These are phyloP conservation scores for Subanguina moxae DNA, from an alignment of 1,140 invertebrate species.

Conservation along the genomic window DNA sequence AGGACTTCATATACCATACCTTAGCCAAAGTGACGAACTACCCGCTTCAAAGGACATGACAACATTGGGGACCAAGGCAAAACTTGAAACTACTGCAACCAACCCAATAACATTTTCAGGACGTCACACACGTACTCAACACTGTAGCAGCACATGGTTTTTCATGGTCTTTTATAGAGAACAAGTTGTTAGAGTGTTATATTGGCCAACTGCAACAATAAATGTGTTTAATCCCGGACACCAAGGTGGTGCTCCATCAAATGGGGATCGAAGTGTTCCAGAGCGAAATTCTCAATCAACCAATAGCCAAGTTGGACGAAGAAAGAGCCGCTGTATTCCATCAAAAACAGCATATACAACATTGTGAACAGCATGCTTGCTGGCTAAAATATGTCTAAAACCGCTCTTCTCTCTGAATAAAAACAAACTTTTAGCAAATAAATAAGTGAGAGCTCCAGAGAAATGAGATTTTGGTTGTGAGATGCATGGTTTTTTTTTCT, in stretches of 20 bases:
- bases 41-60: no score
- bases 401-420: no score
- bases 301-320: constrained; percentile 37
- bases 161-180: not conserved
- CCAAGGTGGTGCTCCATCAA: constrained; percentile 7
- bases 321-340: constrained; percentile 34
- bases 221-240: not conserved
- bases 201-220: not conserved
- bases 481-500: no score
- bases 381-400: no score
- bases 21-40: no score
- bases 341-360: constrained; percentile 33
- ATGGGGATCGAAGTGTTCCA: constrained; percentile 22
- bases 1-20: no score
- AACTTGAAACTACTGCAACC: not conserved
- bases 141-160: not conserved
- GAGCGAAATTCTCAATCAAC: constrained; percentile 23
- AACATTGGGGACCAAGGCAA: no score
- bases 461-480: no score
- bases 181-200: not conserved
- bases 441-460: no score
- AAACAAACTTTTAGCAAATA: no score
- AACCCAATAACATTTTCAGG: not conserved
- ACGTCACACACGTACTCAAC: not conserved
- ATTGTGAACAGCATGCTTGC: constrained; percentile 14